Conservation (phyloP, 2,113 vertebrate species). For the Sardina pilchardus region DNA sequence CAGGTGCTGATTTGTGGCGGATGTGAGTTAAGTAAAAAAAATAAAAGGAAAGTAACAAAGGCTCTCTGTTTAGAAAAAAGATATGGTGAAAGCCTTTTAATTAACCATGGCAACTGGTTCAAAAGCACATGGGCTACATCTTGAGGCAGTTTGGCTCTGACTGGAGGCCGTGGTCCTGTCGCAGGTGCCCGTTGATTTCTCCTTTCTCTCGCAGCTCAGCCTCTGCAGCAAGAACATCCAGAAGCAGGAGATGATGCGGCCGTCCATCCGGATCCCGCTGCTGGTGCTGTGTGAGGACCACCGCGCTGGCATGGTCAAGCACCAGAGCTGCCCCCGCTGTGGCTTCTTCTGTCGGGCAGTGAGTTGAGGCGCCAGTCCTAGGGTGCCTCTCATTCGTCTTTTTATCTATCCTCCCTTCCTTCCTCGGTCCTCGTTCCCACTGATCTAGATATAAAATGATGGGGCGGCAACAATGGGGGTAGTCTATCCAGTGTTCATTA, state of each 20-base stretch:
- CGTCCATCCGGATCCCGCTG: slow-evolving; percentile 88
- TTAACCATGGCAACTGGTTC: too few species aligned
- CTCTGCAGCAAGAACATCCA: slow-evolving; percentile 85
- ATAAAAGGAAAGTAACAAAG: too few species aligned
- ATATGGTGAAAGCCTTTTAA: too few species aligned
- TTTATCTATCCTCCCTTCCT: too few species aligned
- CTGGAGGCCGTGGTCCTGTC: background rate
- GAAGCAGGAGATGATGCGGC: slow-evolving; percentile 96
- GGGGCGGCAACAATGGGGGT: too few species aligned
- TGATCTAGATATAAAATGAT: too few species aligned
- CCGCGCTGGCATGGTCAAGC: slow-evolving; percentile 94
- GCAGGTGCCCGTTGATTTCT: background rate
- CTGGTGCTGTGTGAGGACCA: slow-evolving; percentile 95
- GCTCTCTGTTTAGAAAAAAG: too few species aligned
- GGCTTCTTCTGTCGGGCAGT: slow-evolving; percentile 93
- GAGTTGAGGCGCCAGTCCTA: slow-evolving; percentile 66
- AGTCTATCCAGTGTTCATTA: too few species aligned
- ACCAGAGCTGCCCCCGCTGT: slow-evolving; percentile 97
- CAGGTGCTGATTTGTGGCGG: too few species aligned
- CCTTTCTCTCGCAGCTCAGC: slow-evolving; percentile 74
- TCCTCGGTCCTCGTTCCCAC: too few species aligned
- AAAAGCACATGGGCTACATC: background rate
- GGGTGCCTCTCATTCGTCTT: too few species aligned
- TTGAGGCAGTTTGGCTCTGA: background rate
- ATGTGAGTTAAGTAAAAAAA: too few species aligned